These are phyloP conservation scores for Rhinolophus sinicus DNA, from an alignment of 2,113 vertebrate genomes.

Conservation along the genomic window DNA sequence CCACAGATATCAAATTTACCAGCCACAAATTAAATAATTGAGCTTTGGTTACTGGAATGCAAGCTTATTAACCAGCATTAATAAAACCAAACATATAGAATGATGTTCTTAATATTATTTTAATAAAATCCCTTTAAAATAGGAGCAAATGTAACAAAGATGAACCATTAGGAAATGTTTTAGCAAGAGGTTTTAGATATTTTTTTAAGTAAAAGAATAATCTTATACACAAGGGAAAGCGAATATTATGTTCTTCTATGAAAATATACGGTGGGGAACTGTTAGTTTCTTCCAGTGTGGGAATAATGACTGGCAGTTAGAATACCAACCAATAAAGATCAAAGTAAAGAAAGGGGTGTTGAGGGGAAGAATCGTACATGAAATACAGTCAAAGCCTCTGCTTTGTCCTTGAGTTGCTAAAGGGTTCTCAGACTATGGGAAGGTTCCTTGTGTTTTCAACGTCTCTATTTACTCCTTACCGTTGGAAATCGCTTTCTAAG, in stretches of 20 bases:
- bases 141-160: constrained; percentile 57
- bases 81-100: constrained; percentile 60
- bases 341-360: background rate
- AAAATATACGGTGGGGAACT: constrained; percentile 25
- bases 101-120: constrained; percentile 63
- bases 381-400: background rate
- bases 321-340: background rate
- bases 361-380: background rate
- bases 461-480: background rate
- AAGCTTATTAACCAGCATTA: constrained; percentile 57
- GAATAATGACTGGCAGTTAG: background rate
- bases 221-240: background rate
- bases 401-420: background rate
- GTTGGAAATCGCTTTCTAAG: constrained; percentile 12
- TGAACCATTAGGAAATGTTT: constrained; percentile 53
- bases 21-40: constrained; percentile 66
- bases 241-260: background rate
- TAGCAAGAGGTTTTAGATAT: constrained; percentile 29
- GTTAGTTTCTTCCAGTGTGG: background rate
- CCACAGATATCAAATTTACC: constrained; percentile 60
- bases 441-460: background rate
- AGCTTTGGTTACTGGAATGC: constrained; percentile 61
- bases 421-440: background rate
- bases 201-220: constrained; percentile 63
- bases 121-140: constrained; percentile 54